Conservation (phyloP, 2,113 vertebrate species). For the Epinephelus moara region DNA sequence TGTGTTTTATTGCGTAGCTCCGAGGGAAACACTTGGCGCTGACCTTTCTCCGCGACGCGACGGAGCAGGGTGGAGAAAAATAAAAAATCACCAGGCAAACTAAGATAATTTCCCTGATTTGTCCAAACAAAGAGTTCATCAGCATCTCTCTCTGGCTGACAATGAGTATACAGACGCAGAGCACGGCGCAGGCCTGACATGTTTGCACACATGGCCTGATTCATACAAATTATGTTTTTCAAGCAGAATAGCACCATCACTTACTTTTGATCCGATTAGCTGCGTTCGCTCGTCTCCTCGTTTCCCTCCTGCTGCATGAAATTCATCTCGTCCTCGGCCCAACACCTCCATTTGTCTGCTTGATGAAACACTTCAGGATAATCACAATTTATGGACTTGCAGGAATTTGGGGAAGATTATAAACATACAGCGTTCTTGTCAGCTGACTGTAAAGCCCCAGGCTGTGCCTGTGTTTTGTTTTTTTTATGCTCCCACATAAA, state of each 20-base stretch:
- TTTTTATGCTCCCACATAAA: conserved; percentile 64
- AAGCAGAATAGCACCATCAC: conserved; percentile 68
- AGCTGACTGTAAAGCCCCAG: conserved; percentile 56
- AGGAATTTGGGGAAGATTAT: conserved; percentile 69
- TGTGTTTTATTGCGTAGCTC: conserved; percentile 81
- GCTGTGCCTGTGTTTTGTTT: conserved; percentile 47
- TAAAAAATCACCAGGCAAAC: conserved; percentile 54
- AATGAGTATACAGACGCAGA: conserved; percentile 39
- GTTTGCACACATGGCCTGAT: conserved; percentile 51
- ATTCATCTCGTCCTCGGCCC: conserved; percentile 41
- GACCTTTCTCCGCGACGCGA: conserved; percentile 67
- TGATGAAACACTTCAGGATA: conserved; percentile 36
- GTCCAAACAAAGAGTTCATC: conserved; percentile 68
- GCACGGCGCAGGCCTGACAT: conserved; percentile 22
- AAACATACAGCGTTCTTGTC: conserved; percentile 60
- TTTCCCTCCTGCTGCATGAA: conserved; percentile 10
- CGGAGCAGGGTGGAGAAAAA: background rate
- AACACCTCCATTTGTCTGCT: conserved; percentile 58
- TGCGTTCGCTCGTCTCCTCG: conserved; percentile 19
- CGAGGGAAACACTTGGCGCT: conserved; percentile 76
- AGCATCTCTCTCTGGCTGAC: conserved; percentile 54
- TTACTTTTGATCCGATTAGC: conserved; percentile 78
- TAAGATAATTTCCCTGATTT: conserved; percentile 60
- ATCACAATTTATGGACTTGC: conserved; percentile 68
- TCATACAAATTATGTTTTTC: conserved; percentile 71